phyloP scores from a whole-genome alignment of 2,113 vertebrate species.

The Perca schrenkii region DNA sequence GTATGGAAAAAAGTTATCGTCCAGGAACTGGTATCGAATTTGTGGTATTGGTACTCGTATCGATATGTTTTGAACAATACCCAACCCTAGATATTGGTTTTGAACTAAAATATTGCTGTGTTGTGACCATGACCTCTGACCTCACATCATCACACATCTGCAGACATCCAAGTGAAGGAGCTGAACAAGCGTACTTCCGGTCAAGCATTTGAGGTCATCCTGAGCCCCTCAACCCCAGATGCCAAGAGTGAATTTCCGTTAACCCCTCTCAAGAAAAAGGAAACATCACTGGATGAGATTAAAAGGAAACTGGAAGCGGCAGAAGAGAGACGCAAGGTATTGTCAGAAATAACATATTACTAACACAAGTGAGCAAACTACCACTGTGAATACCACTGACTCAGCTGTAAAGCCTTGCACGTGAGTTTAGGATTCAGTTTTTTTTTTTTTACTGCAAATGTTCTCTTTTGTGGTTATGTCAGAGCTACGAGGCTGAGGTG shows the following conservation, averaged over 20 bases:
- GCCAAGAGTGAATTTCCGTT: constrained; percentile 90
- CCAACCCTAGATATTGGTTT: background rate
- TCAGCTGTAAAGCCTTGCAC: fast-evolving
- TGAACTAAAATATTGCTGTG: background rate
- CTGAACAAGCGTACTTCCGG: constrained; percentile 95
- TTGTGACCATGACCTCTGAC: background rate
- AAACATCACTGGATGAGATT: constrained; percentile 94
- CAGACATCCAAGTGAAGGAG: constrained; percentile 96
- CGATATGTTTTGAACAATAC: too few relatives aligned
- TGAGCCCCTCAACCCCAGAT: constrained; percentile 91
- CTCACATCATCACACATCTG: background rate
- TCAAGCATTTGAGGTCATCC: constrained; percentile 96
- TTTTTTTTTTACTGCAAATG: background rate
- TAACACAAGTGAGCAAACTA: background rate
- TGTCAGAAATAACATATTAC: background rate
- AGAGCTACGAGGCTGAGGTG: constrained; percentile 94
- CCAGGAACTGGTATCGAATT: too few relatives aligned
- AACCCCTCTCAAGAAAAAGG: constrained; percentile 93
- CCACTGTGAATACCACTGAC: background rate
- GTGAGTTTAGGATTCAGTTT: background rate
- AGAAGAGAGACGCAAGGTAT: constrained; percentile 96
- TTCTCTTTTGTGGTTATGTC: background rate
- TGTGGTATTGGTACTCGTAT: too few relatives aligned
- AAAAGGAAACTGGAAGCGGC: constrained; percentile 95
- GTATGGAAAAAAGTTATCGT: too few relatives aligned